Conservation (phyloP, 1,140 invertebrate species). For the Drosophila tropicalis region DNA sequence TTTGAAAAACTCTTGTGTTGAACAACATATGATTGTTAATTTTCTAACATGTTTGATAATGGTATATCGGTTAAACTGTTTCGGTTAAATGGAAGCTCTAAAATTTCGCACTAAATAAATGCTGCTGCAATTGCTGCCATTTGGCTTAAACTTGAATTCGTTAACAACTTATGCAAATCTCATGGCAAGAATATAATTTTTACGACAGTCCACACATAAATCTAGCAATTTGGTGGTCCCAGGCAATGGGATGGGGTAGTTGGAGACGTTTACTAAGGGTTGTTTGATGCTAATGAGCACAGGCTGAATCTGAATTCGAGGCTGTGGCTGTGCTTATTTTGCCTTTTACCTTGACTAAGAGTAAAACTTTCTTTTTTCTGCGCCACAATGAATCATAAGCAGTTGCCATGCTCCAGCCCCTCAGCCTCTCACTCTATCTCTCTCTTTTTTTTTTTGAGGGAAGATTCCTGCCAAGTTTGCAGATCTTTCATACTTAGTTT, state of each 20-base stretch:
- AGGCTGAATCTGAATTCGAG: conserved; percentile 1
- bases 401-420: neutral
- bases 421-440: neutral
- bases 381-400: conserved; percentile 34
- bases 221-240: conserved; percentile 28
- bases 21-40: too few species aligned
- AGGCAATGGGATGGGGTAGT: neutral
- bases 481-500: conserved; percentile 21
- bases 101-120: neutral
- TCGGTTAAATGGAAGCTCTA: neutral
- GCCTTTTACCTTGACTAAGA: conserved; percentile 11
- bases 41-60: conserved; percentile 12
- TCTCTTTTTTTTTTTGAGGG: neutral
- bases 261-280: conserved; percentile 11
- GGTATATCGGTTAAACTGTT: neutral
- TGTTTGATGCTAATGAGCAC: conserved; percentile 32
- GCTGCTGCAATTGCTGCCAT: neutral
- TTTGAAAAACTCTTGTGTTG: too few species aligned
- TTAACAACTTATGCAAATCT: conserved; percentile 24
- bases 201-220: conserved; percentile 52
- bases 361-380: conserved; percentile 22
- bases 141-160: neutral
- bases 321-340: neutral
- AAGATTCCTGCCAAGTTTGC: conserved; percentile 27
- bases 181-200: conserved; percentile 11